Percentiles rank a stretch among this genome's conserved stretches.
These are phyloP conservation scores for Eugnorisma glareosa DNA, from an alignment of 2,888 invertebrate species.

Conservation along the genomic window DNA sequence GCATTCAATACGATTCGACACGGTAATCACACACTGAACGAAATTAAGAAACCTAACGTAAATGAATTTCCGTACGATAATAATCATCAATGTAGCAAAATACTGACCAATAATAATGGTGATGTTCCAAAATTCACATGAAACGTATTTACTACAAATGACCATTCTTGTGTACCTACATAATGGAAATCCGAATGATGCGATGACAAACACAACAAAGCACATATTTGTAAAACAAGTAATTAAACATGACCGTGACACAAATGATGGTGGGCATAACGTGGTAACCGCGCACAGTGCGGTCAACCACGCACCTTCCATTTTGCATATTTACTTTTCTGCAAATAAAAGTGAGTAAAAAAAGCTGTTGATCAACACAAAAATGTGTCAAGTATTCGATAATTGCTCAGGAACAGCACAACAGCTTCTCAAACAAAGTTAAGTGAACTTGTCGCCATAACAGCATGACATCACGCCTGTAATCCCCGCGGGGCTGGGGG, in stretches of 20 bases:
- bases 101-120: constrained; percentile 18
- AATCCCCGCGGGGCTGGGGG: neutral
- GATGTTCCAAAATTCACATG: constrained; percentile 34
- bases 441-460: neutral
- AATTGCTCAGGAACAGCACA: constrained; percentile 7
- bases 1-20: constrained; percentile 28
- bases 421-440: constrained; percentile 11
- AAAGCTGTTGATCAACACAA: constrained; percentile 11
- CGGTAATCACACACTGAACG: constrained; percentile 4
- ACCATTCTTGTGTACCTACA: constrained; percentile 21
- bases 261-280: constrained; percentile 31
- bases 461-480: neutral
- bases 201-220: constrained; percentile 38
- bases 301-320: constrained; percentile 38
- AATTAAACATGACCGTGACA: constrained; percentile 57
- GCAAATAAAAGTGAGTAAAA: constrained; percentile 10
- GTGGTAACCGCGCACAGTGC: neutral
- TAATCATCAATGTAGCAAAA: constrained; percentile 7
- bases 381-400: constrained; percentile 7
- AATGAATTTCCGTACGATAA: constrained; percentile 42
- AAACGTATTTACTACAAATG: constrained; percentile 31
- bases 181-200: constrained; percentile 36
- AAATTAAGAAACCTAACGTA: constrained; percentile 30
- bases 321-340: constrained; percentile 25
- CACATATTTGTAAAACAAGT: constrained; percentile 29